Conservation (phyloP, 2,888 invertebrate species). For the Epinotia bilunana region DNA sequence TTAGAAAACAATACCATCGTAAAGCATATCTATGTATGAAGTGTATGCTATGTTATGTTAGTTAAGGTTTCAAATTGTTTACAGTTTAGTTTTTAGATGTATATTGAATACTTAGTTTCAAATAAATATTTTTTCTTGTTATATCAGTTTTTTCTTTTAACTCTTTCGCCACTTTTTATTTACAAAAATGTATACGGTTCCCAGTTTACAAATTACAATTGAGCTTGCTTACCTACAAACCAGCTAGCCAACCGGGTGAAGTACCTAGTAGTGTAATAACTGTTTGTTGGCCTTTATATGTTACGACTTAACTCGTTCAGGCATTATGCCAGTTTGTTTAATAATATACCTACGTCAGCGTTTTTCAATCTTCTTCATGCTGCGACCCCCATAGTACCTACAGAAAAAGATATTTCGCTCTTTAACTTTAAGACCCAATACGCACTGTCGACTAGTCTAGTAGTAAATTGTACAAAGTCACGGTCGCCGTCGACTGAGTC, state of each 20-base stretch:
- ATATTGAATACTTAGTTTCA: constrained; percentile 51
- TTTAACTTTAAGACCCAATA: too few relatives aligned
- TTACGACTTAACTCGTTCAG: not conserved
- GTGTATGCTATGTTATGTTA: constrained; percentile 1
- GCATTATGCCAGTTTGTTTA: not conserved
- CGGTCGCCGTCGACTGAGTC: too few relatives aligned
- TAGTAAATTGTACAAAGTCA: too few relatives aligned
- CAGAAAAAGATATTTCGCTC: too few relatives aligned
- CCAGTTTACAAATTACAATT: not conserved
- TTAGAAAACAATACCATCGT: not conserved
- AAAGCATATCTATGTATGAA: not conserved
- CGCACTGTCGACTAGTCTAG: too few relatives aligned
- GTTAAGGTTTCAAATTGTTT: constrained; percentile 11
- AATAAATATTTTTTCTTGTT: constrained; percentile 57
- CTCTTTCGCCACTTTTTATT: not conserved
- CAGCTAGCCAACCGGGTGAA: not conserved
- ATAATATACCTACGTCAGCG: too few relatives aligned
- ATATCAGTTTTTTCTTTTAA: constrained; percentile 1
- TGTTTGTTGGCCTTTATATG: too few relatives aligned
- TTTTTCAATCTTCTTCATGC: too few relatives aligned
- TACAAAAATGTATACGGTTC: not conserved
- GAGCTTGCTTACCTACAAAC: not conserved
- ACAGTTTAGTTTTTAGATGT: constrained; percentile 22
- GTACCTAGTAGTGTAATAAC: too few relatives aligned
- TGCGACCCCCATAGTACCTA: too few relatives aligned